Evolutionary conservation across 2,888 invertebrate genomes (phyloP).

Genomic region (Entomobrya proxima): DNA sequence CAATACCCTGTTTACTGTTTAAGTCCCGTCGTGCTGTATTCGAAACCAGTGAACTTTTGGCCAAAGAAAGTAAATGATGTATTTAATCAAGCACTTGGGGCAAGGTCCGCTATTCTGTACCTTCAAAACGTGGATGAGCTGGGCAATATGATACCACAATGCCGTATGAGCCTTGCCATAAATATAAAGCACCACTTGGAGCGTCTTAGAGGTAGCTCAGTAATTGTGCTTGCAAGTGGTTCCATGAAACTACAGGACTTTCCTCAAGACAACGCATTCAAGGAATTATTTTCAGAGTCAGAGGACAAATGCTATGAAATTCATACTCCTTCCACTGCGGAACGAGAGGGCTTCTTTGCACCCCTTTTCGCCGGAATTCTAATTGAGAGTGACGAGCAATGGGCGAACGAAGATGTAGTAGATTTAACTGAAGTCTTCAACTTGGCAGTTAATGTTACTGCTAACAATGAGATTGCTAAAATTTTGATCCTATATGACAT

Average conservation of each 20-base stretch:
- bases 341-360: background rate
- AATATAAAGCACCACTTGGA: conserved; percentile 7
- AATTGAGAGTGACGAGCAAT: background rate
- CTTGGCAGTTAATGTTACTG: background rate
- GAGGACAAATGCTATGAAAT: background rate
- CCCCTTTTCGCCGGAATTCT: background rate
- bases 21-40: conserved; percentile 40
- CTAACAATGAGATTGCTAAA: background rate
- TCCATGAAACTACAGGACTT: background rate
- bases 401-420: background rate
- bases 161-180: background rate
- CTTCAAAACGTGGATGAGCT: conserved; percentile 54
- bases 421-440: background rate
- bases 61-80: conserved; percentile 19
- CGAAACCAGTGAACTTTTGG: background rate
- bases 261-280: background rate
- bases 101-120: conserved; percentile 53
- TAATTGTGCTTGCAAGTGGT: conserved; percentile 33
- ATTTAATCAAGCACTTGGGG: conserved; percentile 52
- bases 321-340: background rate
- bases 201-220: conserved; percentile 15
- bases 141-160: background rate
- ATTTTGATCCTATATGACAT: background rate
- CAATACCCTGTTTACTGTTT: conserved; percentile 44
- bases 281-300: background rate